Percentiles rank a stretch among this genome's conserved stretches.
phyloP scores from a whole-genome alignment of 2,113 vertebrate species.

The Dasyornis broadbenti region DNA sequence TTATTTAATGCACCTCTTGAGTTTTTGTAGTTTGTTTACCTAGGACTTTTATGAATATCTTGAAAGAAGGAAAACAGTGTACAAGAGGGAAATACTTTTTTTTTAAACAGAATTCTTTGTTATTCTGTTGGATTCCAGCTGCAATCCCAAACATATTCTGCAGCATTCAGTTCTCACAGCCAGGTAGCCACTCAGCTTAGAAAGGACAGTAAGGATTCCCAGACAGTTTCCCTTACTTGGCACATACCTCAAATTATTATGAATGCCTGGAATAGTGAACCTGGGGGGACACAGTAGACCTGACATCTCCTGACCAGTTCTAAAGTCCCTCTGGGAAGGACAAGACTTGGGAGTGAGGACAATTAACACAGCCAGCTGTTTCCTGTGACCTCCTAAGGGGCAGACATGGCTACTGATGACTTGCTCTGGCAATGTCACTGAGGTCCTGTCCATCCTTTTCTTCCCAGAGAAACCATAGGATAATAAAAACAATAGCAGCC shows the following conservation, averaged over 20 bases:
- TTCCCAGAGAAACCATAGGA: not conserved
- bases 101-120: not conserved
- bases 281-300: not conserved
- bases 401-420: not conserved
- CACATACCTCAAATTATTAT: not conserved
- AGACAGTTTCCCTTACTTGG: not conserved
- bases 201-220: not conserved
- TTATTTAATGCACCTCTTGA: not conserved
- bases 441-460: slow-evolving; percentile 17
- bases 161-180: not conserved
- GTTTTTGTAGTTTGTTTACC: not conserved
- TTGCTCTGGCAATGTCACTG: not conserved
- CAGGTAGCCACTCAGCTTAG: not conserved
- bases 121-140: not conserved
- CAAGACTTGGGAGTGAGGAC: slow-evolving; percentile 15
- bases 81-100: not conserved
- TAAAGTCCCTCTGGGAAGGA: slow-evolving; percentile 41
- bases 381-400: slow-evolving; percentile 40
- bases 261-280: not conserved
- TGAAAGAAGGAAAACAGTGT: not conserved
- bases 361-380: slow-evolving; percentile 51
- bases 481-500: not conserved
- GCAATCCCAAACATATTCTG: not conserved
- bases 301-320: slow-evolving; percentile 19
- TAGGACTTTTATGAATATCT: not conserved